phyloP scores from a whole-genome alignment of 2,797 vertebrate species.

The Calcarius lapponicus region DNA sequence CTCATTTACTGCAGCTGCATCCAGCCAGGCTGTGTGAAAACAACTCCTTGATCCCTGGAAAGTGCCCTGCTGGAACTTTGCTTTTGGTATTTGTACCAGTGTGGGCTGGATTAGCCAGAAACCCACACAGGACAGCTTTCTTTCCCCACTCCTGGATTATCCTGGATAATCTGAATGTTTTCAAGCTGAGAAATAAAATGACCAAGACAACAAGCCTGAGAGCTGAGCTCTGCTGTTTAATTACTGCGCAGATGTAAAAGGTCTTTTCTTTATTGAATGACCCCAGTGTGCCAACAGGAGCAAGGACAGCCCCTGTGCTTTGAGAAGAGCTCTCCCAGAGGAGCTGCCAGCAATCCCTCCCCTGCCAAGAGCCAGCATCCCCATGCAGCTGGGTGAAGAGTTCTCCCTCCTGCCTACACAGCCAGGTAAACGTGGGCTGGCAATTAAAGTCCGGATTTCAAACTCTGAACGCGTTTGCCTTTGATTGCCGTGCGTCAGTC shows the following conservation, averaged over 20 bases:
- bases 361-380: background rate
- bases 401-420: conserved; percentile 42
- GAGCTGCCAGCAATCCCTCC: background rate
- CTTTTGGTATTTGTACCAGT: background rate
- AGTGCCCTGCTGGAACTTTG: background rate
- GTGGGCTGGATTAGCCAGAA: background rate
- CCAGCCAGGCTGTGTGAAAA: background rate
- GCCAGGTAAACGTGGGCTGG: conserved; percentile 10
- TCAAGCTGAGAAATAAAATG: background rate
- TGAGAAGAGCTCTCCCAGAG: background rate
- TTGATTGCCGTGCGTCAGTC: conserved; percentile 35
- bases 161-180: background rate
- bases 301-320: background rate
- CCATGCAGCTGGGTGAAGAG: conserved; percentile 29
- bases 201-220: background rate
- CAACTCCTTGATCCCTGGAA: background rate
- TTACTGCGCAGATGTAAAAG: background rate
- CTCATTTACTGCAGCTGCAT: background rate
- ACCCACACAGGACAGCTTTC: accelerated
- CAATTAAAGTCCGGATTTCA: conserved; percentile 41
- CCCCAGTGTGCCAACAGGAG: background rate
- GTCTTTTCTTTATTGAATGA: background rate
- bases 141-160: background rate
- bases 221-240: background rate
- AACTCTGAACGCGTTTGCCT: background rate